These are phyloP conservation scores for Apostichopus parvimensis DNA, from an alignment of 35 echinoderm and acorn worm genomes.

Conservation along the genomic window DNA sequence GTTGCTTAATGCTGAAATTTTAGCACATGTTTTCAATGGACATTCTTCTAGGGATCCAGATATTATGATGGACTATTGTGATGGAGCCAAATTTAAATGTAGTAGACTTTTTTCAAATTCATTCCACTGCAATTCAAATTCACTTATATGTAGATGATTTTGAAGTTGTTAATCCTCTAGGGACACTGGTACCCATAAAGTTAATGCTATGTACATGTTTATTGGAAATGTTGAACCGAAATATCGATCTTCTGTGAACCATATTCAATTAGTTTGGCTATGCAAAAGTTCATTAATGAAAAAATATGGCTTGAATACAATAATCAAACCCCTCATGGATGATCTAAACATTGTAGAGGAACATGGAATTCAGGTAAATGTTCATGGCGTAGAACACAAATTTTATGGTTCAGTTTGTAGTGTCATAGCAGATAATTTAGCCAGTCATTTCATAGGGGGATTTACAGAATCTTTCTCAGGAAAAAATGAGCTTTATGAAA, in stretches of 20 bases:
- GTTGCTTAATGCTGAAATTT: neutral
- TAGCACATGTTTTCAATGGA: slow-evolving; percentile 29
- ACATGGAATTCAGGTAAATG: neutral
- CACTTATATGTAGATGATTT: slow-evolving; percentile 55
- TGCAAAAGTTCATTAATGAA: slow-evolving; percentile 5
- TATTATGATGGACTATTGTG: slow-evolving; percentile 26
- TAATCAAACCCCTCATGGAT: slow-evolving; percentile 28
- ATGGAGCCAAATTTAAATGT: neutral
- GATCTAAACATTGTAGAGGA: slow-evolving; percentile 30
- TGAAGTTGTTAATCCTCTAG: slow-evolving; percentile 42
- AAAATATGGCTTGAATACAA: slow-evolving; percentile 21
- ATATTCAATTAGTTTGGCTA: slow-evolving; percentile 41
- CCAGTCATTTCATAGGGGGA: slow-evolving; percentile 40
- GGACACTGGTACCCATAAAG: slow-evolving; percentile 26
- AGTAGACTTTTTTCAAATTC: neutral
- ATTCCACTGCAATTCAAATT: neutral
- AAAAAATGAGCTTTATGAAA: neutral
- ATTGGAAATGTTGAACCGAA: slow-evolving; percentile 24
- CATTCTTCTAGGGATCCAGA: neutral
- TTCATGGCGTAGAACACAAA: neutral
- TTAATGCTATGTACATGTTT: neutral
- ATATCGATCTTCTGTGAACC: slow-evolving; percentile 14
- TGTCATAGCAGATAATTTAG: slow-evolving; percentile 21
- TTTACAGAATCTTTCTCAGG: slow-evolving; percentile 15
- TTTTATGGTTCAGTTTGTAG: slow-evolving; percentile 11